These are phyloP conservation scores for Sander vitreus DNA, from an alignment of 2,113 vertebrate genomes.

Conservation along the genomic window DNA sequence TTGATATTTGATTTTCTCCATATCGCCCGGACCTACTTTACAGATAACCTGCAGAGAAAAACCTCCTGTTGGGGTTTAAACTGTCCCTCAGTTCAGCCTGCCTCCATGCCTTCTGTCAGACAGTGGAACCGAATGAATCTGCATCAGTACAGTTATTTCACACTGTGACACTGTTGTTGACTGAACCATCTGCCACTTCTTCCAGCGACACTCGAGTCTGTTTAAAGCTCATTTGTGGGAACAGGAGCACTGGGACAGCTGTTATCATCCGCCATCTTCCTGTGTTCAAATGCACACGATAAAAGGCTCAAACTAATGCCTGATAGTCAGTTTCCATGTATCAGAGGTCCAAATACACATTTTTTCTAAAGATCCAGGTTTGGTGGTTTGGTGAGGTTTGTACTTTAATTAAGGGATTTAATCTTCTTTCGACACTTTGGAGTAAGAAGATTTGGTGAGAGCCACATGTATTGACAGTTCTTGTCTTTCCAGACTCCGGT, in stretches of 20 bases:
- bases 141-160: not conserved
- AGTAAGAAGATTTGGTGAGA: not conserved
- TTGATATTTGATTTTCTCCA: too few species aligned
- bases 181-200: not conserved
- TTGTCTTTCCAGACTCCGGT: not conserved
- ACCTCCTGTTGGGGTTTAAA: not conserved
- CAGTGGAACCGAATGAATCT: not conserved
- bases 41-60: not conserved
- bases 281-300: not conserved
- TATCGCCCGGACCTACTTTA: not conserved
- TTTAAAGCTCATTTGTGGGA: not conserved
- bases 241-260: not conserved
- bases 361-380: not conserved
- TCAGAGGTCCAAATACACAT: not conserved
- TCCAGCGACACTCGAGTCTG: not conserved
- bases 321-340: not conserved
- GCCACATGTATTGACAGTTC: too few species aligned
- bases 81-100: not conserved
- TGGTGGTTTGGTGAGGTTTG: not conserved
- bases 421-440: not conserved
- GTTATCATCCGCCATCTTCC: not conserved
- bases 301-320: not conserved
- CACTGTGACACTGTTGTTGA: not conserved
- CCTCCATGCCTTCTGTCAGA: not conserved
- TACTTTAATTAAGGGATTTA: not conserved